Evolutionary conservation across 2,113 vertebrate genomes (phyloP), one percentile per base, ranked within the genome.

Genomic region (Caranx ignobilis): DNA sequence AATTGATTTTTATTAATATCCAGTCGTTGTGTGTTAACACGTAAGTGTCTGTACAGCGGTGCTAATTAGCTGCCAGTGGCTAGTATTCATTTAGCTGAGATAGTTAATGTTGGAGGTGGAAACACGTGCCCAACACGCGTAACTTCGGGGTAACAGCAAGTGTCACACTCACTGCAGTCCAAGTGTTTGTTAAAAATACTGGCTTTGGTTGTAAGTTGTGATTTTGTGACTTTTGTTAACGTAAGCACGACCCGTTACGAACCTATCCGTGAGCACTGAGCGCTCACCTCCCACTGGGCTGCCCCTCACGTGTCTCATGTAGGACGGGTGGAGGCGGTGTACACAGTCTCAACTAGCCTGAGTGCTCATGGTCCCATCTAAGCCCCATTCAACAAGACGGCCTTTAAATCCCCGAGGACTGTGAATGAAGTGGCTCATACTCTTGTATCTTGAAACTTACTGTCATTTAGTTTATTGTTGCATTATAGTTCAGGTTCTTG

Each of bases 51-150:
- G 21, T 71, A 69, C 48, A 9, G 0, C 2, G 3, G 31, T n/a
- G 55, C 13, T 48, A 63, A 61, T 72, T 59, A 21, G 3, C n/a
- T 13, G 5, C 32, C 5, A 39, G 12, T 15, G 16, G 71, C 56
- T 35, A 50, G 11, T 61, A 31, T 11, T 31, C 19, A 1, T 50
- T 77, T 12, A 48, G 43, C 82, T 69, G 31, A 63, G 47, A 72
- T 76, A 47, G 11, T 41, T 64, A 52, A 69, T 61, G 31, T 65
- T 75, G 60, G 2, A 47, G 12, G 21, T n/a, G 57, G 35, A 60
- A 35, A 86, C 87, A 88, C 85, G 87, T 90, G 82, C 59, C 21
- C 48, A 15, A 31, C 75, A 34, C 74, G 67, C 39, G 57, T 26
- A 37, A 56, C 52, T 79, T 73, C n/a, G 32, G 56, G 60, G 19